A percentile compares a stretch with the other conserved stretches of the same genome.
Conservation (phyloP, 2,888 invertebrate genomes). For the Synergus umbraculus region DNA sequence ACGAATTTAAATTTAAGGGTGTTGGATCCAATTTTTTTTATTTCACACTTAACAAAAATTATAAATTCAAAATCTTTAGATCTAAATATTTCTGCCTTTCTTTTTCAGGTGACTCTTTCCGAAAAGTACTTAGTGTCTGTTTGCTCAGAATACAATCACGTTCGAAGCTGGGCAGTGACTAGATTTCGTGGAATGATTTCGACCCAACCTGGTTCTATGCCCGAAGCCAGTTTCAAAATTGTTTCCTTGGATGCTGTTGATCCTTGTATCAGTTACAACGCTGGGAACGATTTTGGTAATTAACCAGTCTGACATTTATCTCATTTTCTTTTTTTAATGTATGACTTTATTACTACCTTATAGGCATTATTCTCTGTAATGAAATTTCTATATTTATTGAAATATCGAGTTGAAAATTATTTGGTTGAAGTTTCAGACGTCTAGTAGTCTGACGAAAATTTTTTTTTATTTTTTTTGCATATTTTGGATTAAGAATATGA, state of each 20-base stretch:
- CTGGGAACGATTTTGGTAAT: conserved; percentile 81
- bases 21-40: conserved; percentile 3
- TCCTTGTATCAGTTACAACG: conserved; percentile 81
- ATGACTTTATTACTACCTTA: background rate
- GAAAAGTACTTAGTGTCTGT: conserved; percentile 97
- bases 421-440: too few species aligned
- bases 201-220: conserved; percentile 98
- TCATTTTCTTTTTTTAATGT: background rate
- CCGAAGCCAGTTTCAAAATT: conserved; percentile 97
- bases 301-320: background rate
- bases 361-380: too few species aligned
- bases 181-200: conserved; percentile 99
- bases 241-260: conserved; percentile 88
- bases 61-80: background rate
- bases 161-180: conserved; percentile 97
- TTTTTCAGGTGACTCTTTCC: conserved; percentile 89
- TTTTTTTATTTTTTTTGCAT: too few species aligned
- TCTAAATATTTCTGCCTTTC: background rate
- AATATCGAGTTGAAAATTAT: background rate
- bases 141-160: conserved; percentile 98
- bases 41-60: too few species aligned
- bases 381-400: too few species aligned
- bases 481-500: too few species aligned
- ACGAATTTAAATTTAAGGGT: background rate
- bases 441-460: too few species aligned